phyloP scores from a whole-genome alignment of 2,113 vertebrate species.

The Prunella himalayana region DNA sequence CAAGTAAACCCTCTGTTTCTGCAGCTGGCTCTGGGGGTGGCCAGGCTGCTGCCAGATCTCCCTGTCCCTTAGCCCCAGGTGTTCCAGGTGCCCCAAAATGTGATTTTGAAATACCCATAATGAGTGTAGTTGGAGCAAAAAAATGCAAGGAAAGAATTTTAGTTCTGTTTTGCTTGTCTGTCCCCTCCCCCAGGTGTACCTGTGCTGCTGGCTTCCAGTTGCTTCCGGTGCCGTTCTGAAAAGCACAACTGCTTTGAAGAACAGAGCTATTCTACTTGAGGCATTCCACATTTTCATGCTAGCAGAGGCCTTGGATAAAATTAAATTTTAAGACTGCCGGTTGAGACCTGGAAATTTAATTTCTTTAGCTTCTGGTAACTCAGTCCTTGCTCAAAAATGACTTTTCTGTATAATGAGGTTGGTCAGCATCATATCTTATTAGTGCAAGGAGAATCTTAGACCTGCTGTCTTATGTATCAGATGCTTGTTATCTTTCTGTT shows the following conservation, averaged over 20 bases:
- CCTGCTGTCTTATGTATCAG: background rate
- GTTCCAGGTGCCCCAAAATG: background rate
- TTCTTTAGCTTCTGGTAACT: background rate
- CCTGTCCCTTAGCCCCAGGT: background rate
- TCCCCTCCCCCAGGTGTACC: background rate
- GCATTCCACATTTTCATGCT: background rate
- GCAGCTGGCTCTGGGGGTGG: background rate
- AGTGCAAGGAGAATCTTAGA: background rate
- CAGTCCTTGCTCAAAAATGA: background rate
- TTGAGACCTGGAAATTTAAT: background rate
- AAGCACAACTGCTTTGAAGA: background rate
- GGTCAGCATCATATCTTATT: background rate
- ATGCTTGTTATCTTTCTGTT: background rate
- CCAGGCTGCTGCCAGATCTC: background rate
- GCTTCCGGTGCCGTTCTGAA: background rate
- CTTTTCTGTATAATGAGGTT: background rate
- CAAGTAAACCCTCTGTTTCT: background rate
- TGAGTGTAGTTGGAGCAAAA: background rate
- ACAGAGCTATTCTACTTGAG: background rate
- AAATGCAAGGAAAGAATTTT: background rate
- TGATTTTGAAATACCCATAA: background rate
- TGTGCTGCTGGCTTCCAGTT: background rate
- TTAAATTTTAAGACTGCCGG: background rate
- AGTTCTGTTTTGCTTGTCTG: background rate
- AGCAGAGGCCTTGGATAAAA: background rate